Evolutionary conservation across 2,888 invertebrate species (phyloP).

Genomic region (Dasysyrphus tricinctus): DNA sequence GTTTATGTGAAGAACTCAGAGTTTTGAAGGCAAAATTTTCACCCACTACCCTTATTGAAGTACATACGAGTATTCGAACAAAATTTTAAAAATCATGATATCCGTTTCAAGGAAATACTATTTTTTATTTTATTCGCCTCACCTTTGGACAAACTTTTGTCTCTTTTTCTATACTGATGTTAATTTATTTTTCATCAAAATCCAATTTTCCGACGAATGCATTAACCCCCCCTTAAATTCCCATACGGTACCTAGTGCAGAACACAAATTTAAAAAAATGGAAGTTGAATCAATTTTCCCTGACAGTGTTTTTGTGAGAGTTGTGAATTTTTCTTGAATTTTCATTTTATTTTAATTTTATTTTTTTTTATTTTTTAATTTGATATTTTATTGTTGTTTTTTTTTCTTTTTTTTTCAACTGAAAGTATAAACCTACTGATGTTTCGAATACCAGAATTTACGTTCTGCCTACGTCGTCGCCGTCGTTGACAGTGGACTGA

Average conservation of each 20-base stretch:
- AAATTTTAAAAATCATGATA: no score
- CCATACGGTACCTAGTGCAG: neutral
- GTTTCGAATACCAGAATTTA: neutral
- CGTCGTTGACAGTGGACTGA: neutral
- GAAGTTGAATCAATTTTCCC: conserved; percentile 39
- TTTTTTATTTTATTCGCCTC: no score
- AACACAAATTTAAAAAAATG: neutral
- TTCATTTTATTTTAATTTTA: conserved; percentile 7
- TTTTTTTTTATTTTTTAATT: conserved; percentile 3
- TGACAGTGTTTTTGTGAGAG: conserved; percentile 1
- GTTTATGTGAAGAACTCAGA: no score
- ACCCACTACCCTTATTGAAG: no score
- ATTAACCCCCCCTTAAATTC: neutral
- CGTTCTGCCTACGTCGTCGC: neutral
- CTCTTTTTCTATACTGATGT: no score
- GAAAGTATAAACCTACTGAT: conserved; percentile 25
- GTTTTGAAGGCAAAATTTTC: no score
- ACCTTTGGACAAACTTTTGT: no score
- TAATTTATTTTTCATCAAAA: neutral
- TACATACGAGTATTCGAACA: no score
- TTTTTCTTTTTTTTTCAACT: conserved; percentile 18
- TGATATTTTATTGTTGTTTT: neutral
- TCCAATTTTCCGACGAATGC: neutral
- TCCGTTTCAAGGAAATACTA: no score
- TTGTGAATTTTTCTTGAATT: conserved; percentile 15